Base-by-base conservation (phyloP, 2,797 vertebrate species). In the Micrastur ruficollis region DNA sequence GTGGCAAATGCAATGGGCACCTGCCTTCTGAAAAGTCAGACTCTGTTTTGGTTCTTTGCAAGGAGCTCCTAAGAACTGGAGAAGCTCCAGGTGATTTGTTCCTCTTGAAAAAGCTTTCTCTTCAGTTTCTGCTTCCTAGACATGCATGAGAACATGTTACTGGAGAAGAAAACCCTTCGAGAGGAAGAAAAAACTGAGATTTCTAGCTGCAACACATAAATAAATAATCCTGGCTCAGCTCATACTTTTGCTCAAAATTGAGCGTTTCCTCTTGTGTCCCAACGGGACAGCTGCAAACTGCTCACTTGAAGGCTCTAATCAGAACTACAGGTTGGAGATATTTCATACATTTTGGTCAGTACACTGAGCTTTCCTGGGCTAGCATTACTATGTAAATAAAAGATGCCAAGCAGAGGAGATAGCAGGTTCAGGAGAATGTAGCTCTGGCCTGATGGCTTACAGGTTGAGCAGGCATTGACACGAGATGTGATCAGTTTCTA, bases 171-270 rank as follows among this genome's bases (percentile, higher is more conserved):
- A 87, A 31, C 8, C 55, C 27, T 72, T 56, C 10, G 56, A 90
- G 72, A 42, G 55, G 59, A 91, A 76, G 20, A 36, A 63, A 46
- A 76, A 42, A 6, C 5, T 14, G 42, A 81, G 49, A 72, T 84
- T 90, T 88, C 85, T 46, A 83, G 31, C 46, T 91, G 32, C 1
- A 16, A 67, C 55, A 72, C 42, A 86, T 58, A 38, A 95, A 96
- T 90, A 97, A 95, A 90, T 95, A 86, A 92, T 89, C 70, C 26
- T 82, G n/a, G 36, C 36, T 90, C 55, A 52, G 74, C 34, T 90
- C 62, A 81, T 32, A 68, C 44, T 91, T 91, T 31, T 50, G 31
- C 75, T 94, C 27, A 86, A 92, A 96, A 90, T 6, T 23, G 53
- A 93, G 78, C 67, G 80, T 87, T 94, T 96, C 72, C 81, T 68